phyloP scores from a whole-genome alignment of 2,113 vertebrate genomes.

The Puntigrus tetrazona region DNA sequence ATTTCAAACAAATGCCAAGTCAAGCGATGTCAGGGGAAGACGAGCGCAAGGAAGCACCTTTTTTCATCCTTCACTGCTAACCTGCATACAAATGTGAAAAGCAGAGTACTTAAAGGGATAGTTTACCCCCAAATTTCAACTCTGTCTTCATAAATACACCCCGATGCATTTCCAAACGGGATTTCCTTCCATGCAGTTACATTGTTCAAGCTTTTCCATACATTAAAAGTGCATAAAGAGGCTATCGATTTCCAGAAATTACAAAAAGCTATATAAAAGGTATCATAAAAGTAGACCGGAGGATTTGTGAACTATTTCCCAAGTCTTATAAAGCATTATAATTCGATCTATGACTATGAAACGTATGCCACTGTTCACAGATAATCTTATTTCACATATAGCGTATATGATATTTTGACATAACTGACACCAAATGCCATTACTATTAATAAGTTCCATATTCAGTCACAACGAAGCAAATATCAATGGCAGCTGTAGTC shows the following conservation, averaged over 20 bases:
- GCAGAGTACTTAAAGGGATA: not conserved
- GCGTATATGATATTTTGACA: too few species aligned
- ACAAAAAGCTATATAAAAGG: not conserved
- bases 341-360: too few species aligned
- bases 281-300: not conserved
- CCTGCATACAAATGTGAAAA: constrained; percentile 35
- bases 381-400: too few species aligned
- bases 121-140: not conserved
- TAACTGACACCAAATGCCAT: too few species aligned
- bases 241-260: not conserved
- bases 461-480: too few species aligned
- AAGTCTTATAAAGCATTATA: too few species aligned
- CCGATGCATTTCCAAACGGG: not conserved
- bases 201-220: not conserved
- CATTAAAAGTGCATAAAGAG: not conserved
- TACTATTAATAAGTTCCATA: too few species aligned
- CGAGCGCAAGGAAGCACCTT: not conserved
- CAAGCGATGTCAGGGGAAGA: constrained; percentile 31
- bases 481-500: too few species aligned
- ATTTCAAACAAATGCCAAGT: constrained; percentile 47
- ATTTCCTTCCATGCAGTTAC: not conserved
- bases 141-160: not conserved
- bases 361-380: too few species aligned
- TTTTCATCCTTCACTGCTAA: not conserved
- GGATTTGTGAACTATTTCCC: too few species aligned